Percentiles rank a stretch among this genome's conserved stretches.
These are phyloP conservation scores for Ictalurus furcatus DNA, from an alignment of 2,113 vertebrate species.

Conservation along the genomic window DNA sequence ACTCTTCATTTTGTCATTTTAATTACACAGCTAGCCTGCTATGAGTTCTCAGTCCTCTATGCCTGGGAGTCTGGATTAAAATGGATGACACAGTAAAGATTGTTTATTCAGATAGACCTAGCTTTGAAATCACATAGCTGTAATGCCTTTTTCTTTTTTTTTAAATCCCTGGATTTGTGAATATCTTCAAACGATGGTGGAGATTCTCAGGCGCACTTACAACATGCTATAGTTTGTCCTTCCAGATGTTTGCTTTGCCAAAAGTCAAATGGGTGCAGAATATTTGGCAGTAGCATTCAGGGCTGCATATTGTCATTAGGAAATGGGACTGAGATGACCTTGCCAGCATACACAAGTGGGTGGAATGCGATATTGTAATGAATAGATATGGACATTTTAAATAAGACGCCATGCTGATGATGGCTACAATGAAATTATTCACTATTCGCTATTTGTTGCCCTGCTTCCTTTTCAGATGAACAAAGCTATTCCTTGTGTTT, in stretches of 20 bases:
- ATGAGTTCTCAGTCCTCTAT: background rate
- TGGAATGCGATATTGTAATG: background rate
- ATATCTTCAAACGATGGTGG: background rate
- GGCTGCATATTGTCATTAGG: conserved; percentile 9
- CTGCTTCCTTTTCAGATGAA: background rate
- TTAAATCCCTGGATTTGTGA: background rate
- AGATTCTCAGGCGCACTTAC: background rate
- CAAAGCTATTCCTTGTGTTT: background rate
- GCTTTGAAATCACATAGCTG: background rate
- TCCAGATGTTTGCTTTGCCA: conserved; percentile 5
- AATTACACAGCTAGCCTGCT: background rate
- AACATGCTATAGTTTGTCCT: background rate
- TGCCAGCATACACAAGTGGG: background rate
- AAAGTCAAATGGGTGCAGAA: background rate
- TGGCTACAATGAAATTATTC: background rate
- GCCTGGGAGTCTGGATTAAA: background rate
- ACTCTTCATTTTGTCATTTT: background rate
- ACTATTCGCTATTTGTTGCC: background rate
- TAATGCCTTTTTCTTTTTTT: background rate
- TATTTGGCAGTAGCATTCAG: background rate
- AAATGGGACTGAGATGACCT: conserved; percentile 3
- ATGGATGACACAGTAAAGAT: background rate
- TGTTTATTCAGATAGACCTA: background rate
- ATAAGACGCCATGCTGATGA: background rate
- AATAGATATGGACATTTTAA: background rate